Base-by-base conservation (phyloP, 23 tunicate genomes). In the Trididemnum nubilum region DNA sequence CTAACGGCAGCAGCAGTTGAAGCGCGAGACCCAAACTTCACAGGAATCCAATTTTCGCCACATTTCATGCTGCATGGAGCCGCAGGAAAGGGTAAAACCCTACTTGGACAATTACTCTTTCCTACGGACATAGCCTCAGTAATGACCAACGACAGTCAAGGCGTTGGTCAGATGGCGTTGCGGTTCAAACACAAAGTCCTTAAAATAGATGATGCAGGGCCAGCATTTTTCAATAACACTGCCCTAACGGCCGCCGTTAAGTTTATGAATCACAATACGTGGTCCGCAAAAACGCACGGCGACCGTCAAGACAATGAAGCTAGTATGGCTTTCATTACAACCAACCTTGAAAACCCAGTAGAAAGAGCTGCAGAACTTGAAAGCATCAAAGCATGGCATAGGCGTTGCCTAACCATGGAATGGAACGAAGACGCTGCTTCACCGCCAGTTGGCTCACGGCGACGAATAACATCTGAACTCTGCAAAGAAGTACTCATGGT, bases 141-240 rank as follows among this genome's bases (percentile, higher is more conserved):
- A 1, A 1, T 76, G 33, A 24, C 81, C 3, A 76, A 44, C 33
- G 81, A 76, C 21, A 28, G 34, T 2, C 21, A 50, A 33, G 81
- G 81, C 1, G 81, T 76, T 2, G 81, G 81, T 4, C 81, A 76
- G 21, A 40, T 76, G 64, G 64, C 64, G 0, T 28, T 76, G 36
- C 64, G 64, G 9, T 21, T 15, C 0, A 28, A 28, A 33, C 81
- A 76, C 64, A 49, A 50, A 2, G 81, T 76, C n/a, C 33, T 76
- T 30, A 44, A 76, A 23, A 50, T 76, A 44, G 81, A 76, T 34
- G 81, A 76, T 49, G 65, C 81, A 40, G 3, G 81, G 2, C 1
- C 2, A 4, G 50, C 77, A 1, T 65, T 65, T 9, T 65, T 26
- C 1, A 26, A 65, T 1, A 65, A 65, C 7, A 37, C 33, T n/a